Evolutionary conservation across 2,797 vertebrate genomes (phyloP).

Genomic region (Myiotriccus ornatus): DNA sequence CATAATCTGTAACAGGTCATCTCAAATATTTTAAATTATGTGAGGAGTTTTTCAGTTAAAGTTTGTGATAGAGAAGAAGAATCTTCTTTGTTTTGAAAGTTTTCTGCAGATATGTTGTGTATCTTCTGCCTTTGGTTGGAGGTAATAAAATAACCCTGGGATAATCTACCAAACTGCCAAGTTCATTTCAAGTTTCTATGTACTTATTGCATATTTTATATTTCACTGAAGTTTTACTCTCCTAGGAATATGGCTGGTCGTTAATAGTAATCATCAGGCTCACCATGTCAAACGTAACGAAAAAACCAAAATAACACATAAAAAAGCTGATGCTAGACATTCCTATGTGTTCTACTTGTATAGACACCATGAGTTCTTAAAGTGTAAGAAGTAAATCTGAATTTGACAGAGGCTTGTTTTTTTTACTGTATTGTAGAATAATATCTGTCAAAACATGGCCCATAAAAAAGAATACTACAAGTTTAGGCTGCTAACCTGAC

Average conservation of each 20-base stretch:
- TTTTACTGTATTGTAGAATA: not conserved
- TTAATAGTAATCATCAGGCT: not conserved
- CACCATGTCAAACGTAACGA: not conserved
- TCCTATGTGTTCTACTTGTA: not conserved
- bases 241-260: not conserved
- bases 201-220: not conserved
- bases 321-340: not conserved
- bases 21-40: not conserved
- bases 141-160: not conserved
- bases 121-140: not conserved
- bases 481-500: not conserved
- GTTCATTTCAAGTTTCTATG: not conserved
- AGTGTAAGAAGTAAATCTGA: not conserved
- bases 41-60: not conserved
- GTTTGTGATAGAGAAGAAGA: not conserved
- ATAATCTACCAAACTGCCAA: not conserved
- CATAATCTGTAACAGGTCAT: not conserved
- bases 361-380: not conserved
- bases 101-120: not conserved
- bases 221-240: not conserved
- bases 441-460: not conserved
- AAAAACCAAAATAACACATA: not conserved
- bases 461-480: not conserved
- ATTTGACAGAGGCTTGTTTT: not conserved
- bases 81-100: not conserved